phyloP scores from a whole-genome alignment of 1,140 invertebrate genomes.

The Zaprionus gabonicus region DNA sequence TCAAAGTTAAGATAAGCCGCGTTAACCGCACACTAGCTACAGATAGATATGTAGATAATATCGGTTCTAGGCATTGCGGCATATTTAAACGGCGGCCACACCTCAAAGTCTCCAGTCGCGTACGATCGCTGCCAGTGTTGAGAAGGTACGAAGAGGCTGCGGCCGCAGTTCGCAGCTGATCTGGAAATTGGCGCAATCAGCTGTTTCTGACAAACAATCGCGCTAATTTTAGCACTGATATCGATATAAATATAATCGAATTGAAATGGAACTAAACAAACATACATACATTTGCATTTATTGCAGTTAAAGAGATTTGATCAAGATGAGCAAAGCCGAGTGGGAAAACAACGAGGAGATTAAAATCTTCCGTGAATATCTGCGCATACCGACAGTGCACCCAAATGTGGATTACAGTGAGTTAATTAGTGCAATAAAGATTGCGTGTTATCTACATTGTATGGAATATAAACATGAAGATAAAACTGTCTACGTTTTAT shows the following conservation, averaged over 20 bases:
- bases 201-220: slow-evolving; percentile 13
- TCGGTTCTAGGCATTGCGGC: slow-evolving; percentile 7
- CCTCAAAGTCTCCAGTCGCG: slow-evolving; percentile 40
- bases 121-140: slow-evolving; percentile 57
- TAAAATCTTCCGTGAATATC: slow-evolving; percentile 91
- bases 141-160: slow-evolving; percentile 37
- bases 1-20: slow-evolving; percentile 1
- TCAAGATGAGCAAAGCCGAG: slow-evolving; percentile 46
- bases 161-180: not conserved
- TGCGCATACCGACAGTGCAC: slow-evolving; percentile 92
- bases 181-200: not conserved
- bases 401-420: slow-evolving; percentile 93
- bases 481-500: slow-evolving; percentile 30
- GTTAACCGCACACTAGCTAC: slow-evolving; percentile 28
- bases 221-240: slow-evolving; percentile 2
- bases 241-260: slow-evolving; percentile 5
- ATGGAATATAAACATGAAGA: slow-evolving; percentile 25
- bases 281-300: not conserved
- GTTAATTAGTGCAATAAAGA: slow-evolving; percentile 39
- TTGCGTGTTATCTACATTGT: slow-evolving; percentile 4
- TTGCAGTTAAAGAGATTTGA: slow-evolving; percentile 7
- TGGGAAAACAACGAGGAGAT: slow-evolving; percentile 88
- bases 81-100: slow-evolving; percentile 61
- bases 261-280: not conserved
- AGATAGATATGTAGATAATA: slow-evolving; percentile 21